Conservation (phyloP, 2,888 invertebrate species). For the Halocaridina rubra region DNA sequence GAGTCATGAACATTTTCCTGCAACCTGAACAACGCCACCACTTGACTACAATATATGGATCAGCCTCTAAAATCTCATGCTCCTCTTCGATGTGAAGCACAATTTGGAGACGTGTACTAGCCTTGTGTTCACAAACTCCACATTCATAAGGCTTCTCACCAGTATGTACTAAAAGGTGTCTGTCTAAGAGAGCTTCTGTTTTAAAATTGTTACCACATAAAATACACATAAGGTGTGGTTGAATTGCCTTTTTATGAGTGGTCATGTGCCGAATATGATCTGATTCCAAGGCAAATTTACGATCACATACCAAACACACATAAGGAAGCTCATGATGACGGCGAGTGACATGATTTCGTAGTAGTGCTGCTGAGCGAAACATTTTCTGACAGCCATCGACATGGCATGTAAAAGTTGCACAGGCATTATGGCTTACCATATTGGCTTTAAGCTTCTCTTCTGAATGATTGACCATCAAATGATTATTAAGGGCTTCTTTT, state of each 20-base stretch:
- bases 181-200: conserved; percentile 33
- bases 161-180: conserved; percentile 40
- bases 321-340: conserved; percentile 44
- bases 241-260: conserved; percentile 22
- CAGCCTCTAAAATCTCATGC: conserved; percentile 27
- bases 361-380: conserved; percentile 39
- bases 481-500: conserved; percentile 46
- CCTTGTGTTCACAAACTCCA: conserved; percentile 32
- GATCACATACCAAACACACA: conserved; percentile 47
- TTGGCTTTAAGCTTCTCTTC: conserved; percentile 38
- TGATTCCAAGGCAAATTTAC: conserved; percentile 40
- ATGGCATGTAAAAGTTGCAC: conserved; percentile 34
- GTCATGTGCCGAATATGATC: conserved; percentile 48
- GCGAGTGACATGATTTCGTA: conserved; percentile 42
- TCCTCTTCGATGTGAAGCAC: conserved; percentile 29
- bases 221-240: neutral
- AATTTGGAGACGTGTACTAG: neutral
- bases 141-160: conserved; percentile 56
- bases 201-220: conserved; percentile 36
- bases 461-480: conserved; percentile 42
- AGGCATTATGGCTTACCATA: conserved; percentile 26
- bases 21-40: conserved; percentile 49
- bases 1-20: conserved; percentile 39
- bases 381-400: conserved; percentile 47
- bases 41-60: conserved; percentile 31